Evolutionary conservation across 2,113 vertebrate species (phyloP), one percentile per base, ranked within the genome.

Genomic region (Columba livia): DNA sequence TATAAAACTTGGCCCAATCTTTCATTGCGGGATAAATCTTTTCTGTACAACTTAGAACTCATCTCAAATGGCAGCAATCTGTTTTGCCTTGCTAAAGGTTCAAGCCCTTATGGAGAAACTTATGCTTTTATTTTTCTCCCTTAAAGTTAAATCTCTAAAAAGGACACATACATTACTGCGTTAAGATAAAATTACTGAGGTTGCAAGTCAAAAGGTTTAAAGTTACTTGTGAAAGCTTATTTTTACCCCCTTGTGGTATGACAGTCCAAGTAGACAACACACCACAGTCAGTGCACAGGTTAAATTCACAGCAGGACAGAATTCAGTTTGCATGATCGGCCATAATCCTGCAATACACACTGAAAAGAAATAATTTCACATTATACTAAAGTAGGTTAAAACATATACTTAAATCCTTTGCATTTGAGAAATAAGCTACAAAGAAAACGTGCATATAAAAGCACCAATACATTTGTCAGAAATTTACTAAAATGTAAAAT

Each of bases 261-360:
- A 85, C 75, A 85, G 64, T 47, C 38, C 36, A 74, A 79, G 31
- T 15, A 79, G 58, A 73, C 53, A 79, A 62, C 17, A 54, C 44
- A 48, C 21, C 64, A 61, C 34, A 57, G 42, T 51, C 67, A 79
- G 20, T 12, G 6, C 32, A 62, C 47, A 95, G 36, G 38, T 67
- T 78, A 89, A 82, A 91, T 44, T 90, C 67, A 93, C 82, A 94
- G 82, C 50, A 95, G 56, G 62, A 57, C n/a, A 73, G 60, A 93
- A 86, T 73, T 90, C 72, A 61, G 47, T 54, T 56, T 89, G 54
- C 28, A 51, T 12, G 14, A 62, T 72, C 65, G 69, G 57, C 36
- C 69, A 73, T 47, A 88, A 88, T 60, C 14, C 48, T 74, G 26
- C 26, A 58, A 78, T 1, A 77, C 20, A 50, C 18, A 75, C 7